Conservation (phyloP, 2,888 invertebrate genomes). For the Portevinia maculata region DNA sequence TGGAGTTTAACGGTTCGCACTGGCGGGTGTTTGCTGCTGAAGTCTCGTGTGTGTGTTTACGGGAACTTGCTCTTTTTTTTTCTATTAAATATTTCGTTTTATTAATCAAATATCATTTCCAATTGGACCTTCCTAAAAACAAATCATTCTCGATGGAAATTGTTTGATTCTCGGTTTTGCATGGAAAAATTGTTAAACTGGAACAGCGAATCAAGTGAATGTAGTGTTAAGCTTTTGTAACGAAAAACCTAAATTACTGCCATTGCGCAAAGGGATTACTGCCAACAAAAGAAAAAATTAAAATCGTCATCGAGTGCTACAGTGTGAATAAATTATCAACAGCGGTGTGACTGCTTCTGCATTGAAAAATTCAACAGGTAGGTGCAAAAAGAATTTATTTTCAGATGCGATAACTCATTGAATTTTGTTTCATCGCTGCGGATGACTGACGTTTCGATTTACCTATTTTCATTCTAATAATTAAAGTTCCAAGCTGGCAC, state of each 20-base stretch:
- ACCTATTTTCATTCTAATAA: constrained; percentile 57
- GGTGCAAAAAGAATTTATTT: constrained; percentile 49
- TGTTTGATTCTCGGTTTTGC: constrained; percentile 38
- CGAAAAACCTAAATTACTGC: constrained; percentile 43
- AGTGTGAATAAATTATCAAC: constrained; percentile 23
- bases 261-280: constrained; percentile 70
- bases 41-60: constrained; percentile 20
- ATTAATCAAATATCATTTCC: constrained; percentile 6
- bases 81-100: constrained; percentile 4
- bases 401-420: constrained; percentile 22
- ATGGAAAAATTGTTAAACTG: constrained; percentile 39
- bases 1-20: constrained; percentile 68
- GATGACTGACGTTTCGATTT: constrained; percentile 51
- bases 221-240: constrained; percentile 2
- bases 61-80: constrained; percentile 27
- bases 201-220: constrained; percentile 38
- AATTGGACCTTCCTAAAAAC: constrained; percentile 44
- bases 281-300: constrained; percentile 25
- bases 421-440: background rate
- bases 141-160: constrained; percentile 35
- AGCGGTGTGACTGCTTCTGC: constrained; percentile 12
- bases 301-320: constrained; percentile 27
- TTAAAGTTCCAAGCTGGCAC: constrained; percentile 63
- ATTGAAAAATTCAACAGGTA: constrained; percentile 67
- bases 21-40: constrained; percentile 32